These are phyloP conservation scores for Silurus aristotelis DNA, from an alignment of 2,797 vertebrate species.

Conservation along the genomic window DNA sequence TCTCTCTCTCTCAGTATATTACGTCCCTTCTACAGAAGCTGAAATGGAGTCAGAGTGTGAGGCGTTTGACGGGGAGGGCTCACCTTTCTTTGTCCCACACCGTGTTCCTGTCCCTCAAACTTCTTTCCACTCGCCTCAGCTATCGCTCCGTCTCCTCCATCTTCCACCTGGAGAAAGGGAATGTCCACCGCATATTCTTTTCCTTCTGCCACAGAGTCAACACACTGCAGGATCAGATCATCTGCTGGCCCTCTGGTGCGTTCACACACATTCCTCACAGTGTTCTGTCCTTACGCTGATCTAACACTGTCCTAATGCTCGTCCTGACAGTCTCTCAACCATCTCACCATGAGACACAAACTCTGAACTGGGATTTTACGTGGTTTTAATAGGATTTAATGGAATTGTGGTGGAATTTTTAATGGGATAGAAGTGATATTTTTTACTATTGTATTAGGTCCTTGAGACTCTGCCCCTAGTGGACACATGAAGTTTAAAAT, in stretches of 20 bases:
- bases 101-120: constrained; percentile 72
- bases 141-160: constrained; percentile 73
- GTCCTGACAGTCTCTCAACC: too few species aligned
- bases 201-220: constrained; percentile 76
- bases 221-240: constrained; percentile 61
- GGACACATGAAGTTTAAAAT: background rate
- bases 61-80: constrained; percentile 73
- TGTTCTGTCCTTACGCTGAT: background rate
- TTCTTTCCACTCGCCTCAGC: constrained; percentile 72
- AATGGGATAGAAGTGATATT: too few species aligned
- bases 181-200: constrained; percentile 79
- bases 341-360: background rate
- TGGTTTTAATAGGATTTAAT: background rate
- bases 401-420: too few species aligned
- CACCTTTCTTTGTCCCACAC: constrained; percentile 73
- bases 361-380: too few species aligned
- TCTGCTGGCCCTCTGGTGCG: constrained; percentile 72
- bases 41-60: constrained; percentile 56
- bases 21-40: constrained; percentile 71
- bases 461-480: background rate
- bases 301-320: background rate
- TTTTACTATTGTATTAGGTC: too few species aligned
- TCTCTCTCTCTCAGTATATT: constrained; percentile 63
- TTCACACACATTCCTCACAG: background rate
- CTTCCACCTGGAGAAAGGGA: constrained; percentile 78